Conservation (phyloP, 2,888 invertebrate species). For the Carabus problematicus region DNA sequence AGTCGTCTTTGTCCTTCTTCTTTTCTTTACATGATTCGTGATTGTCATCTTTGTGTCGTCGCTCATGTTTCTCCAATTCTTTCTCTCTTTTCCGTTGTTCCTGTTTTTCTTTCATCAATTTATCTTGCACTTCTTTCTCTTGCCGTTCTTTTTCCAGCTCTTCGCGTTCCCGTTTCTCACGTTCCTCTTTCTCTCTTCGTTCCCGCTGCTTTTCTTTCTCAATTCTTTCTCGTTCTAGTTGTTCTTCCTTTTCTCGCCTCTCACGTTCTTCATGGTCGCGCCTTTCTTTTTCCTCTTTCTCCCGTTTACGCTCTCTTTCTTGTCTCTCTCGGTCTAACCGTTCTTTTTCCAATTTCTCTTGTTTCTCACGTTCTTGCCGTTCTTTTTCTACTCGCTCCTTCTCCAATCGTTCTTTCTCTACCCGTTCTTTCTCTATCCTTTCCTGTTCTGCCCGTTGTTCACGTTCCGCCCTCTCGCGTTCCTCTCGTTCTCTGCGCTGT, state of each 20-base stretch:
- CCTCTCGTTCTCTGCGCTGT: constrained; percentile 52
- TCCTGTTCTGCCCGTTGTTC: constrained; percentile 58
- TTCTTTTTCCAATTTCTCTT: constrained; percentile 50
- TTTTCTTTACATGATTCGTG: constrained; percentile 52
- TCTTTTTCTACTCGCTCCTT: constrained; percentile 54
- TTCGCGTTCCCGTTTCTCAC: constrained; percentile 58
- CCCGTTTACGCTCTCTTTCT: constrained; percentile 51
- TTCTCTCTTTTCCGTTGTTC: constrained; percentile 58
- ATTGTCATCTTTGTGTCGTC: constrained; percentile 54
- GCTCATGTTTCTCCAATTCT: constrained; percentile 54
- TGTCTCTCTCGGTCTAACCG: constrained; percentile 47
- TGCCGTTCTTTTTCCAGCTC: constrained; percentile 55
- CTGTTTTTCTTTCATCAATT: constrained; percentile 56
- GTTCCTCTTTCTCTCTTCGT: constrained; percentile 60
- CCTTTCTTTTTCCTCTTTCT: constrained; percentile 55
- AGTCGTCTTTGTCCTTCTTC: constrained; percentile 55
- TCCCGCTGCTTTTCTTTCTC: constrained; percentile 58
- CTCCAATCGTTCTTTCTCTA: constrained; percentile 57
- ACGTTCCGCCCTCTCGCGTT: constrained; percentile 51
- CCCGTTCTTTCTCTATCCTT: constrained; percentile 54
- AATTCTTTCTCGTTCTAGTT: constrained; percentile 51
- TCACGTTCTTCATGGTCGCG: constrained; percentile 57
- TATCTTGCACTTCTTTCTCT: constrained; percentile 55
- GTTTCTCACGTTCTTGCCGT: constrained; percentile 48
- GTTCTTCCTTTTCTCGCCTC: constrained; percentile 52